Evolutionary conservation across 1,140 invertebrate species (phyloP).

Genomic region (Rhizoglyphus robini): DNA sequence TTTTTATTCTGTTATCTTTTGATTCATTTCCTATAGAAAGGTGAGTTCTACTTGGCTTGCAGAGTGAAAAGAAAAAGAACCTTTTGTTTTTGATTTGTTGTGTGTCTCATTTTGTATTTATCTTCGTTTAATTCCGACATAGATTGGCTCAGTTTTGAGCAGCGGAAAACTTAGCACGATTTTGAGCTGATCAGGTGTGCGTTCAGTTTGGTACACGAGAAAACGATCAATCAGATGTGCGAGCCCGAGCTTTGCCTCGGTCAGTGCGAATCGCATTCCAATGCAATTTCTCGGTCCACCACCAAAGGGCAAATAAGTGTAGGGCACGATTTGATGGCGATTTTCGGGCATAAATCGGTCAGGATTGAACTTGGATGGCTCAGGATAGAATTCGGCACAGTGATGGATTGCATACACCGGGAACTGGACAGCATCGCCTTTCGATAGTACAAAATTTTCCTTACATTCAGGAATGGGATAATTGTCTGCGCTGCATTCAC

Average conservation of each 20-base stretch:
- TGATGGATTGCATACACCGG: constrained; percentile 47
- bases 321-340: constrained; percentile 37
- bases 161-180: neutral
- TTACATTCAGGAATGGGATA: constrained; percentile 40
- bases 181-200: neutral
- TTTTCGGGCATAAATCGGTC: constrained; percentile 18
- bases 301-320: constrained; percentile 55
- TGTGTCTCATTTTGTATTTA: too few relatives aligned
- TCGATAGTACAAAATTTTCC: constrained; percentile 24
- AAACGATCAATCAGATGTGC: neutral
- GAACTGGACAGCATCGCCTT: constrained; percentile 46
- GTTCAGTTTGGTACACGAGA: neutral
- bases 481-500: constrained; percentile 39
- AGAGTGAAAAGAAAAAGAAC: too few relatives aligned
- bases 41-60: too few relatives aligned
- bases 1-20: too few relatives aligned
- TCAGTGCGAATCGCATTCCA: constrained; percentile 50
- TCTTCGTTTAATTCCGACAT: neutral
- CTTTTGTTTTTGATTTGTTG: too few relatives aligned
- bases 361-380: constrained; percentile 27
- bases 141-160: neutral
- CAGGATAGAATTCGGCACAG: constrained; percentile 24
- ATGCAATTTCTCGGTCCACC: constrained; percentile 58
- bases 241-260: constrained; percentile 31
- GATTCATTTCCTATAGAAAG: too few relatives aligned